Base-by-base conservation (phyloP, 2,888 invertebrate species). In the Acrobasis repandana region DNA sequence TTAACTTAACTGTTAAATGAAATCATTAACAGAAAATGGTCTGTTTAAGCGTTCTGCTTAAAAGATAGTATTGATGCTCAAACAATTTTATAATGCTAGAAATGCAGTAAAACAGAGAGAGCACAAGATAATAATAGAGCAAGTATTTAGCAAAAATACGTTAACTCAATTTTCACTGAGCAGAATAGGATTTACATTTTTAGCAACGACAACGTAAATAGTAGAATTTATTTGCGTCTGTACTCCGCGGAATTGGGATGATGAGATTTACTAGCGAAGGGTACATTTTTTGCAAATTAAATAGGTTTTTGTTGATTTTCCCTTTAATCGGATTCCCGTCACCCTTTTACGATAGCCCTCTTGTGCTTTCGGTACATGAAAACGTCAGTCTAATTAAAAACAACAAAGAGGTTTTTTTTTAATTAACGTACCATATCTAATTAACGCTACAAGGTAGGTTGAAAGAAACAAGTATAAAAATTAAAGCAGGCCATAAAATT, bases 281-380 rank as follows among this genome's bases (percentile, higher is more conserved):
- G 43, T 10, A 43, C 11, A 43, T 43, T 11, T 43, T 43, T 43
- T 43, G 43, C 43, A 43, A 43, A 43, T 43, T 43, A 43, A 43
- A 43, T n/a, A 43, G 43, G 43, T 43, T 43, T 43, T 43, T 43
- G 43, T 43, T 43, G 43, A 43, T 10, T 43, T 43, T 43, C n/a
- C 43, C 1, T 14, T 43, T 43, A 43, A 43, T 43, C 43, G 43
- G 43, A 43, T 43, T 43, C 14, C 43, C 43, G 43, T 43, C 43
- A 43, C 43, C 43, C 43, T 43, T 43, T 43, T 14, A 43, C 43
- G 43, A 43, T 43, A n/a, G n/a, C 43, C 43, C 43, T 28, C 4
- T 43, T 43, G 3, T 43, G 43, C 43, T 38, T 38, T 28, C 4
- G 28, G 28, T 28, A 43, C 43, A 43, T 43, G 38, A 43, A 43